Base-by-base conservation (phyloP, 2,113 vertebrate genomes). In the Pachycephala philippinensis region DNA sequence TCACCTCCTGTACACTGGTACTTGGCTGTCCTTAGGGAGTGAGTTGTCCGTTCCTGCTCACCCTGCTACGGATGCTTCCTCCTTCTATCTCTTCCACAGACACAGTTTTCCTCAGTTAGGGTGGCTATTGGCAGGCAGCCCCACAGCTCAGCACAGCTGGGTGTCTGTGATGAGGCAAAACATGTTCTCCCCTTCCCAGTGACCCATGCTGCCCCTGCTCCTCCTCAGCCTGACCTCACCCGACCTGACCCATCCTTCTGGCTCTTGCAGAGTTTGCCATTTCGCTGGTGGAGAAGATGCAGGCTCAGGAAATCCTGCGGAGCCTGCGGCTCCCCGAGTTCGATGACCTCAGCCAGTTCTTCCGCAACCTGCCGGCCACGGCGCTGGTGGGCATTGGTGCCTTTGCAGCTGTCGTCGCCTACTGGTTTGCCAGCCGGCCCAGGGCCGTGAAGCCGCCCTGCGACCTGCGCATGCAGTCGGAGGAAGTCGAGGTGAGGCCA, bases 221-320 rank as follows among this genome's bases (percentile, higher is more conserved):
- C 0, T 5, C 30, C 1, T 0, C 6, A 1, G 7, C 8, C 10
- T 18, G 57, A 2, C 54, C 63, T 82, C 47, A 19, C 31, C 69
- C 1, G 1, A 11, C 52, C 59, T 24, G 13, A 26, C 13, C 8
- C 23, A 1, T 75, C 72, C 71, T 9, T 63, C 82, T 77, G 74
- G 49, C 84, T 89, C 93, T 92, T 76, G 61, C 98, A 99, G 99
- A 99, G 98, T 97, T 99, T 44, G 98, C 98, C 69, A 97, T 99
- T 91, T 99, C 98, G 0, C 97, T 99, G 79, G 98, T 98, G 98
- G 99, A 99, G 98, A 99, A 99, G 98, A 99, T 99, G 99, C 99
- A 99, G 97, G 98, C 98, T 71, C 99, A 99, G 97, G 99, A 99
- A 86, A 98, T 99, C 96, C 98, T 99, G 97, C 98, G 98, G 80